These are phyloP conservation scores for Andrena haemorrhoa DNA, from an alignment of 2,888 invertebrate species.

Conservation along the genomic window DNA sequence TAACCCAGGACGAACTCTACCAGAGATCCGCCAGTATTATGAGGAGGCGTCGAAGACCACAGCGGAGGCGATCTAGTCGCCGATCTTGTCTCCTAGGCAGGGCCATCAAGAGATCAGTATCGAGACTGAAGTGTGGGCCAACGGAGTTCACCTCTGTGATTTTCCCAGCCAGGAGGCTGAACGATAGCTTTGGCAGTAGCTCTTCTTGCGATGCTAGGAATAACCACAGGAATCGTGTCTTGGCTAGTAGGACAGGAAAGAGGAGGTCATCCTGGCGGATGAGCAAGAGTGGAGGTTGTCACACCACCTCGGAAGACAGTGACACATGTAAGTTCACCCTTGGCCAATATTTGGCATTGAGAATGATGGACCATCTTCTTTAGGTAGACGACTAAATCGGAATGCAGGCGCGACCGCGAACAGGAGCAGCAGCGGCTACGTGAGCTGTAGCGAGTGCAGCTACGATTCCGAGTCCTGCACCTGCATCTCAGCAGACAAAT, in stretches of 20 bases:
- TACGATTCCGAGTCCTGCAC: conserved; percentile 94
- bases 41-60: conserved; percentile 87
- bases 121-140: conserved; percentile 81
- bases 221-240: conserved; percentile 79
- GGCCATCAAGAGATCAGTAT: conserved; percentile 83
- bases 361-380: not conserved
- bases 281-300: conserved; percentile 72
- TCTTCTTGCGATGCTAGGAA: conserved; percentile 82
- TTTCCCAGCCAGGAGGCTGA: conserved; percentile 82
- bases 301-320: conserved; percentile 83
- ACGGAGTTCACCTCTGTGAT: conserved; percentile 85
- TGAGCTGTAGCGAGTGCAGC: conserved; percentile 95
- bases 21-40: conserved; percentile 95
- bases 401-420: conserved; percentile 77
- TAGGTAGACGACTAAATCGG: conserved; percentile 76
- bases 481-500: conserved; percentile 91
- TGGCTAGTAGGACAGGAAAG: conserved; percentile 79
- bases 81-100: conserved; percentile 81
- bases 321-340: conserved; percentile 79
- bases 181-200: conserved; percentile 82
- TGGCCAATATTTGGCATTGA: not conserved
- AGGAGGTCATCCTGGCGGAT: conserved; percentile 77
- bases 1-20: conserved; percentile 96
- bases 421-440: conserved; percentile 88
- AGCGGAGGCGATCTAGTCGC: conserved; percentile 79